Evolutionary conservation across 2,888 invertebrate species (phyloP), one percentile per base, ranked within the genome.

Genomic region (Asteroscopus sphinx): DNA sequence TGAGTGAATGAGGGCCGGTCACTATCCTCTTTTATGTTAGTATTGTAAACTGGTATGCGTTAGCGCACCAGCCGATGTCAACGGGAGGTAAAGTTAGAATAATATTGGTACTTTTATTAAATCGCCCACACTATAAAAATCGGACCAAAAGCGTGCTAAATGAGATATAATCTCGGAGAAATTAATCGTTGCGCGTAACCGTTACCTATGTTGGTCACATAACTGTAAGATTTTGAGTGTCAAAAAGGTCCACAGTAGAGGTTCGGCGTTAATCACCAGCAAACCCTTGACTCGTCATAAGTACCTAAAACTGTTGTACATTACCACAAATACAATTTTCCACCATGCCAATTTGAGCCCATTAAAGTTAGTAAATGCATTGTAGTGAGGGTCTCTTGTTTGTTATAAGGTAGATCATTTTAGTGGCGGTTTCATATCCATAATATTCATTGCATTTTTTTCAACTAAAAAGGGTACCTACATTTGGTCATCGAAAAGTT

Each of bases 11-110:
- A 86, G 86, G 83, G 83, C 86, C 88, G 84, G 82, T 80, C 83
- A 89, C 87, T 86, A 92, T 90, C 89, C 91, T 88, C 91, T 91
- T 90, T 92, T 92, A 93, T 91, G 91, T 89, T 83, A 81, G 82
- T 86, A 81, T 83, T 84, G 86, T 85, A 88, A 90, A 91, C 91
- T 89, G 89, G 92, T 90, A 88, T 85, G 83, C 84, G 85, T 73
- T 73, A 75, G 81, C 83, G 80, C 75, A 80, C 73, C 76, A 71
- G 70, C 70, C 80, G 78, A 81, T 85, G 82, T 76, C 83, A 83
- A 79, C 80, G 80, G 77, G 80, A 83, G 77, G 77, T 79, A 80
- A 81, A 81, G 74, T 76, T 78, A 81, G 82, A 79, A 74, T 65
- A 80, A 79, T 77, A 40, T 21, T 6, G 1, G 72, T 63, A 73